phyloP scores from a whole-genome alignment of 2,113 vertebrate species.

The Phylloscopus whistleri region DNA sequence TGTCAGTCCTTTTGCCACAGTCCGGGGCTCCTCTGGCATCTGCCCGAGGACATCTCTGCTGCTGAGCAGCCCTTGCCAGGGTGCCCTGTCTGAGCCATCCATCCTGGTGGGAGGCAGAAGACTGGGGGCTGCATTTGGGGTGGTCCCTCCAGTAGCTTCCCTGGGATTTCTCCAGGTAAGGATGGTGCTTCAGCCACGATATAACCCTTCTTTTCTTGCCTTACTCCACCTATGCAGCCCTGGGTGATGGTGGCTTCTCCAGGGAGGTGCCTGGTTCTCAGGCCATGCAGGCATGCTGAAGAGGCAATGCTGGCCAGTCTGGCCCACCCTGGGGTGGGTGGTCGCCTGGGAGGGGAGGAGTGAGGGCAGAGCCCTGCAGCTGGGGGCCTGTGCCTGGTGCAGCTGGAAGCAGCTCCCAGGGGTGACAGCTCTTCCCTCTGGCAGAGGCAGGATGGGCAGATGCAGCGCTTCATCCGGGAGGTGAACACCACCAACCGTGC shows the following conservation, averaged over 20 bases:
- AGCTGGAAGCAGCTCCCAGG: not conserved
- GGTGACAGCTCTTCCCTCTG: not conserved
- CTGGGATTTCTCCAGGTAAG: not conserved
- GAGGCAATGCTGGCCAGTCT: not conserved
- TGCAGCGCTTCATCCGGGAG: slow-evolving; percentile 94
- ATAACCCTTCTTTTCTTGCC: not conserved
- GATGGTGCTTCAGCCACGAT: not conserved
- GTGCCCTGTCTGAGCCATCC: not conserved
- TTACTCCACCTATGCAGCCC: not conserved
- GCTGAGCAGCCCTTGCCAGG: not conserved
- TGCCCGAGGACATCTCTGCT: not conserved
- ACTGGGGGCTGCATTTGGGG: not conserved
- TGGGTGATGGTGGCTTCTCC: not conserved
- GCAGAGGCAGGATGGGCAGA: slow-evolving; percentile 91
- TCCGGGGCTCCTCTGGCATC: not conserved
- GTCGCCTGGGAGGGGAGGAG: not conserved
- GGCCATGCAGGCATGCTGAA: not conserved
- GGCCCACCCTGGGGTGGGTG: not conserved
- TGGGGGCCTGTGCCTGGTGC: not conserved
- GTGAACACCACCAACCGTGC: slow-evolving; percentile 95
- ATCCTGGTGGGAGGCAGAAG: not conserved
- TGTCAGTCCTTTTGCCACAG: not conserved
- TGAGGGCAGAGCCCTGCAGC: not conserved
- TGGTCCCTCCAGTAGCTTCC: not conserved
- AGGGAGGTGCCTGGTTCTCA: not conserved